Evolutionary conservation across 2,888 invertebrate species (phyloP).

Genomic region (Zele albiditarsus): DNA sequence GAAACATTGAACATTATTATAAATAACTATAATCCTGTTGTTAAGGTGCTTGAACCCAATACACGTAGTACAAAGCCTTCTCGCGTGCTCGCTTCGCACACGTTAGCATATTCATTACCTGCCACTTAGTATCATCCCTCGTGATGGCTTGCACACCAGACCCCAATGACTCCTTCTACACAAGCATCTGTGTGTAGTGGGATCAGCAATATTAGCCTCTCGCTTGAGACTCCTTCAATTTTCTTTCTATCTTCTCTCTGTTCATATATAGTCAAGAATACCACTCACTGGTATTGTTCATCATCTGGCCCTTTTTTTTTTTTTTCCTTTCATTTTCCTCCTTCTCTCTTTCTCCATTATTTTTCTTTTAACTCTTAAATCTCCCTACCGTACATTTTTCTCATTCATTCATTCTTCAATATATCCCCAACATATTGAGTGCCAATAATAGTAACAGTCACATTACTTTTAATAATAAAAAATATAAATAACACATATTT

Average conservation of each 20-base stretch:
- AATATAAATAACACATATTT: background rate
- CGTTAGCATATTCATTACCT: slow-evolving; percentile 71
- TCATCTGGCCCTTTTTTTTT: background rate
- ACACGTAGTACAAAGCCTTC: slow-evolving; percentile 65
- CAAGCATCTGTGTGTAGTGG: slow-evolving; percentile 45
- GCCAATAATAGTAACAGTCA: no score
- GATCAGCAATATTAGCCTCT: slow-evolving; percentile 64
- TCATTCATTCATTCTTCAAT: background rate
- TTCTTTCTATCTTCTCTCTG: slow-evolving; percentile 28
- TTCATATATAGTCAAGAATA: slow-evolving; percentile 16
- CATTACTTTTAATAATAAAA: background rate
- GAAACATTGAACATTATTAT: slow-evolving; percentile 5
- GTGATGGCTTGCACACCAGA: slow-evolving; percentile 56
- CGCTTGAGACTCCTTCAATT: slow-evolving; percentile 43
- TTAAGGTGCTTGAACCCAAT: slow-evolving; percentile 63
- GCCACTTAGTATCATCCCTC: slow-evolving; percentile 60
- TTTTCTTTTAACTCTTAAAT: background rate
- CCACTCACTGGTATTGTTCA: slow-evolving; percentile 11
- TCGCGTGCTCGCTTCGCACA: slow-evolving; percentile 63
- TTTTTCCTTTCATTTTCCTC: background rate
- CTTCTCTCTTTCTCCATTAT: background rate
- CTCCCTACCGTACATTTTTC: background rate
- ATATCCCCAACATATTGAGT: no score
- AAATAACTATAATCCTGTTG: slow-evolving; percentile 42
- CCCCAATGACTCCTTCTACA: slow-evolving; percentile 42